These are phyloP conservation scores for Oligia fasciuncula DNA, from an alignment of 2,888 invertebrate species.

Conservation along the genomic window DNA sequence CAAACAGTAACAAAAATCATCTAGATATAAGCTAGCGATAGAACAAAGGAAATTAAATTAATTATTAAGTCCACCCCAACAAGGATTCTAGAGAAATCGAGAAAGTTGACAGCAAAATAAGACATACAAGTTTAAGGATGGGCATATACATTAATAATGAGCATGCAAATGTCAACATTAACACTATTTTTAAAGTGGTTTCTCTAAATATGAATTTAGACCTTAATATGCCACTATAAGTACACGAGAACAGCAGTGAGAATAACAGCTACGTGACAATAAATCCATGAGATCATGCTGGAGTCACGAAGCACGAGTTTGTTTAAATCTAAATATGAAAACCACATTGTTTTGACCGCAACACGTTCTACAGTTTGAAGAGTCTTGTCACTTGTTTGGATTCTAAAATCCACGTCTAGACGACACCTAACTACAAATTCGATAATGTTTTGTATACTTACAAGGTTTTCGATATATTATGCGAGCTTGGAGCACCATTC, in stretches of 20 bases:
- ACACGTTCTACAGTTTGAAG: constrained; percentile 24
- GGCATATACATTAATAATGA: constrained; percentile 42
- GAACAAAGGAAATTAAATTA: constrained; percentile 20
- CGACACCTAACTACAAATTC: constrained; percentile 55
- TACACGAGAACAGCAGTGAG: constrained; percentile 32
- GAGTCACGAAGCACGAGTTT: constrained; percentile 59
- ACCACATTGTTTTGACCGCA: constrained; percentile 58
- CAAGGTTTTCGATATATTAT: constrained; percentile 37
- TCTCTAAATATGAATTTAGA: constrained; percentile 46
- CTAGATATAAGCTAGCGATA: background rate
- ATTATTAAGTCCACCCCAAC: constrained; percentile 13
- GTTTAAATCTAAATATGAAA: constrained; percentile 60
- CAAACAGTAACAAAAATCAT: background rate
- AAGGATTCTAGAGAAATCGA: constrained; percentile 63
- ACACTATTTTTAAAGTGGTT: constrained; percentile 29
- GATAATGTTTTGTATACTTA: constrained; percentile 55
- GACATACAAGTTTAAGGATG: constrained; percentile 57
- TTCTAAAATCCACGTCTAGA: constrained; percentile 62
- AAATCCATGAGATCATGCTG: constrained; percentile 61
- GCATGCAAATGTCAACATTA: constrained; percentile 51
- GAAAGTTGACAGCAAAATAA: constrained; percentile 58
- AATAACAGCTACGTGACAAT: constrained; percentile 56
- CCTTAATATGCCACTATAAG: constrained; percentile 40
- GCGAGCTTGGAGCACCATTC: constrained; percentile 9
- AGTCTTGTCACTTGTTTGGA: constrained; percentile 58